phyloP scores from a whole-genome alignment of 2,888 invertebrate genomes.

The Cinara cedri region DNA sequence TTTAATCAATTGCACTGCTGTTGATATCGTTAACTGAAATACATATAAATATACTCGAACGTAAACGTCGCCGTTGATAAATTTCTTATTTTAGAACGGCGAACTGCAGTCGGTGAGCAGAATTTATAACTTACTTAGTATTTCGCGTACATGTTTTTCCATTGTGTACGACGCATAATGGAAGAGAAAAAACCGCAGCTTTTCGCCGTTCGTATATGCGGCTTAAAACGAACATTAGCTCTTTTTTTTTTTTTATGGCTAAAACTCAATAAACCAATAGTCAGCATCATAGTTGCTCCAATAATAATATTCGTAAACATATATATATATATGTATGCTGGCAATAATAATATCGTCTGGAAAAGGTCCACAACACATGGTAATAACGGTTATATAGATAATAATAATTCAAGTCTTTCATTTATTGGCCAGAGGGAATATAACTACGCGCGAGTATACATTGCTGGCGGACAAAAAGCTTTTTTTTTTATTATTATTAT shows the following conservation, averaged over 20 bases:
- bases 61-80: background rate
- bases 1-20: background rate
- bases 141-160: conserved; percentile 28
- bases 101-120: background rate
- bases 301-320: background rate
- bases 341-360: conserved; percentile 4
- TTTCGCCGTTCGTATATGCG: conserved; percentile 4
- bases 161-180: background rate
- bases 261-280: conserved; percentile 19
- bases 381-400: background rate
- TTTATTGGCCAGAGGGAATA: conserved; percentile 5
- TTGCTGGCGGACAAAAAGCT: background rate
- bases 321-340: too few species aligned
- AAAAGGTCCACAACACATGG: background rate
- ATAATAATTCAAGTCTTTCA: conserved; percentile 26
- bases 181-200: background rate
- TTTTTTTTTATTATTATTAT: background rate
- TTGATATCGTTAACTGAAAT: background rate
- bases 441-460: too few species aligned
- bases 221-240: conserved; percentile 34
- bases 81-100: conserved; percentile 11
- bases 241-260: conserved; percentile 38
- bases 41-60: background rate
- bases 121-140: conserved; percentile 37
- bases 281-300: conserved; percentile 22